phyloP scores from a whole-genome alignment of 2,888 invertebrate species.

The Papilio elwesi region DNA sequence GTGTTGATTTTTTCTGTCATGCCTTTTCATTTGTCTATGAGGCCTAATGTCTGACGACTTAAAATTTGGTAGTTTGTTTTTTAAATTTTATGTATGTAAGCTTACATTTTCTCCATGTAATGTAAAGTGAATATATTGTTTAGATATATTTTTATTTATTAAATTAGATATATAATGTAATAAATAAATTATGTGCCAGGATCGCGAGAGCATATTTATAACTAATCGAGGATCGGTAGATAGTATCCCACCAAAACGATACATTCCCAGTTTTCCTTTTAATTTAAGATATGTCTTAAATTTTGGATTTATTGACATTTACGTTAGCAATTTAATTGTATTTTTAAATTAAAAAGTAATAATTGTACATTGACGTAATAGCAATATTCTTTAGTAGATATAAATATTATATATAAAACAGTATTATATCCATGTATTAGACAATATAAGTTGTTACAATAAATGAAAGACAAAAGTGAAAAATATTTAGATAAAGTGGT shows the following conservation, averaged over 20 bases:
- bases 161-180: too few species aligned
- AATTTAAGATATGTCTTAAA: too few species aligned
- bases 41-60: neutral
- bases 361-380: slow-evolving; percentile 18
- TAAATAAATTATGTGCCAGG: too few species aligned
- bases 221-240: too few species aligned
- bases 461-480: slow-evolving; percentile 82
- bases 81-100: neutral
- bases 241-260: too few species aligned
- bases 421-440: slow-evolving; percentile 39
- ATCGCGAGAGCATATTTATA: too few species aligned
- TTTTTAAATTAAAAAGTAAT: neutral
- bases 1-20: neutral
- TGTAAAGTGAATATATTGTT: too few species aligned
- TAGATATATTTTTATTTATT: too few species aligned
- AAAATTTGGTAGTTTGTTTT: neutral
- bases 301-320: too few species aligned
- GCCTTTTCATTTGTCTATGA: neutral
- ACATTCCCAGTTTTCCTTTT: too few species aligned
- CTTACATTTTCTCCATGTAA: neutral
- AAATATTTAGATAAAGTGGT: slow-evolving; percentile 66
- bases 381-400: neutral
- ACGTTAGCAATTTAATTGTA: neutral
- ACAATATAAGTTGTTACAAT: slow-evolving; percentile 48
- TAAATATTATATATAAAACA: slow-evolving; percentile 16